phyloP scores from a whole-genome alignment of 92 coral and sea anemone species.

The Diadumene lineata region DNA sequence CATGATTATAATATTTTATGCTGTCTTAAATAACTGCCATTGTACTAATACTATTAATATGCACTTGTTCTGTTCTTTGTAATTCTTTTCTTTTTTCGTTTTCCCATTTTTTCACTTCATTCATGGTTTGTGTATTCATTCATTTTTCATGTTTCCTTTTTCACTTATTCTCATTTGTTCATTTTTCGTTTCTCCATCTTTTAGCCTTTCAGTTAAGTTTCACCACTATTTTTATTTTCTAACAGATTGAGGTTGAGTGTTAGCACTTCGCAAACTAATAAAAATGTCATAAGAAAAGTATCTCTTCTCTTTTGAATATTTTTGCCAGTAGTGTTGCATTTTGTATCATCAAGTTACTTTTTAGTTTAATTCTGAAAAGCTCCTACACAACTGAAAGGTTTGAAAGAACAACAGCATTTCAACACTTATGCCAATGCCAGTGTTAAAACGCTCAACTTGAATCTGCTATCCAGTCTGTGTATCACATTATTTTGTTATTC shows the following conservation, averaged over 20 bases:
- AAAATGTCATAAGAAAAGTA: too few species aligned
- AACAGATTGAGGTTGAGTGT: too few species aligned
- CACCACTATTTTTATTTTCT: too few species aligned
- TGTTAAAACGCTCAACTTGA: too few species aligned
- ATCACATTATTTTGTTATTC: neutral
- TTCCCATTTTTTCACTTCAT: constrained; percentile 22
- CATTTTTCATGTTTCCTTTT: constrained; percentile 8
- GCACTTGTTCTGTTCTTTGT: neutral
- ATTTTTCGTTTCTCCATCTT: neutral
- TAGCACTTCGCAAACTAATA: too few species aligned
- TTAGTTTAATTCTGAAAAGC: too few species aligned
- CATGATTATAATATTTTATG: neutral
- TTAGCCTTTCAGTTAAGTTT: neutral
- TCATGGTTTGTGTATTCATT: constrained; percentile 13
- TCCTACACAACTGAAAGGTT: too few species aligned
- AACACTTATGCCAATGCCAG: too few species aligned
- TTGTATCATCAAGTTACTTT: too few species aligned
- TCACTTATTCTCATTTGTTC: constrained; percentile 17
- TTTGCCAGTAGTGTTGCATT: too few species aligned
- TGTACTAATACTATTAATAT: neutral
- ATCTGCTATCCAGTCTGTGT: neutral
- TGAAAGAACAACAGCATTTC: too few species aligned
- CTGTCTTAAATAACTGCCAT: neutral
- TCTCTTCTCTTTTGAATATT: too few species aligned
- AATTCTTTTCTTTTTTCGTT: constrained; percentile 12